phyloP scores from a whole-genome alignment of 2,113 vertebrate genomes.

The Murina feae region DNA sequence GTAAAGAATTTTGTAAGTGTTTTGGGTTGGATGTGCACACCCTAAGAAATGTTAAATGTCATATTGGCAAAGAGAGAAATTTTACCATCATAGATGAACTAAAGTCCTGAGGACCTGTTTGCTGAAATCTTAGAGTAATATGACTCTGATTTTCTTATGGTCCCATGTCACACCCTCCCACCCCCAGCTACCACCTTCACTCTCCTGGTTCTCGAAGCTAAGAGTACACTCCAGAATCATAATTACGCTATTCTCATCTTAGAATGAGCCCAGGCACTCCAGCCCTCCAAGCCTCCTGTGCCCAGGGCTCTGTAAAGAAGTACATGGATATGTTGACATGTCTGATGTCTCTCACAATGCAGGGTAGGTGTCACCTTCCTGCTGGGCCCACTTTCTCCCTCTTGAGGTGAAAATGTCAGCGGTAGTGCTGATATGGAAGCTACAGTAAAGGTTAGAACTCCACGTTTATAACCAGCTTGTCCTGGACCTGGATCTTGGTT shows the following conservation, averaged over 20 bases:
- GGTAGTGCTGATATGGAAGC: background rate
- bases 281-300: background rate
- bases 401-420: background rate
- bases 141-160: background rate
- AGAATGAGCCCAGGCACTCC: background rate
- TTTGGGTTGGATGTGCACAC: background rate
- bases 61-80: background rate
- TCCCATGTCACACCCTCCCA: background rate
- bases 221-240: background rate
- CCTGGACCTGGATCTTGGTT: background rate
- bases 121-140: background rate
- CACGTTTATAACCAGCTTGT: background rate
- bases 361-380: background rate
- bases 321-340: background rate
- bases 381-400: no score
- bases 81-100: background rate
- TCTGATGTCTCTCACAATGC: background rate
- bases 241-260: background rate
- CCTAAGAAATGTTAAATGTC: background rate
- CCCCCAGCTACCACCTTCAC: background rate
- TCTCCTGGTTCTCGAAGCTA: background rate
- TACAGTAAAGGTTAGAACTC: background rate
- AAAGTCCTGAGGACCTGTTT: background rate
- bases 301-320: background rate
- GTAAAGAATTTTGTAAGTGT: background rate